A percentile compares a stretch with the other conserved stretches of the same genome.
These are phyloP conservation scores for Oreochromis tanganicae DNA, from an alignment of 2,113 vertebrate genomes.

Conservation along the genomic window DNA sequence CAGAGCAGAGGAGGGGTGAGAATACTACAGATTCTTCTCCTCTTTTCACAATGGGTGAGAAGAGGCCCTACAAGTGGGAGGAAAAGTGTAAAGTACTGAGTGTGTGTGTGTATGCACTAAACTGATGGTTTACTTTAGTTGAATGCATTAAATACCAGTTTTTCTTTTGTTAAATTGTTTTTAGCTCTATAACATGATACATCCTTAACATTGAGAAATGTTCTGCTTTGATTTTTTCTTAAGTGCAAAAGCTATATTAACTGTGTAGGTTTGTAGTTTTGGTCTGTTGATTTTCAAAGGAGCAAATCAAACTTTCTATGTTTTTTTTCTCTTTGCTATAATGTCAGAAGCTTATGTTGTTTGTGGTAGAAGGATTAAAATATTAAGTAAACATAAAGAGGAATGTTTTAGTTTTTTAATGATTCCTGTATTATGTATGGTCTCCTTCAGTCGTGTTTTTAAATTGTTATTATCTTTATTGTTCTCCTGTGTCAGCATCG, in stretches of 20 bases:
- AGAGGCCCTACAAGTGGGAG: slow-evolving; percentile 38
- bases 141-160: neutral
- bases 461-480: neutral
- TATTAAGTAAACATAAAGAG: neutral
- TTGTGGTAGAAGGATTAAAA: neutral
- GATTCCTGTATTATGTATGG: neutral
- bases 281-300: neutral
- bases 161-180: too few relatives aligned
- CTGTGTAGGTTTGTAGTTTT: neutral
- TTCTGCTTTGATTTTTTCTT: neutral
- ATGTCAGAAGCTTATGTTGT: neutral
- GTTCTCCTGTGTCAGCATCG: neutral
- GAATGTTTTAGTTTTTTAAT: neutral
- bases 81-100: neutral
- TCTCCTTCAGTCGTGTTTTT: neutral
- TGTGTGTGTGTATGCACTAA: neutral
- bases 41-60: slow-evolving; percentile 23
- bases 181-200: neutral
- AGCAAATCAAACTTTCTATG: neutral
- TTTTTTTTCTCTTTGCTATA: neutral
- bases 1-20: slow-evolving; percentile 23
- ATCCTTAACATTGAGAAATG: neutral
- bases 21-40: slow-evolving; percentile 30
- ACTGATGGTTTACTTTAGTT: neutral
- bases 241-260: neutral